A percentile compares a stretch with the other conserved stretches of the same genome.
These are phyloP conservation scores for Chionomys nivalis DNA, from an alignment of 2,113 vertebrate genomes.

Conservation along the genomic window DNA sequence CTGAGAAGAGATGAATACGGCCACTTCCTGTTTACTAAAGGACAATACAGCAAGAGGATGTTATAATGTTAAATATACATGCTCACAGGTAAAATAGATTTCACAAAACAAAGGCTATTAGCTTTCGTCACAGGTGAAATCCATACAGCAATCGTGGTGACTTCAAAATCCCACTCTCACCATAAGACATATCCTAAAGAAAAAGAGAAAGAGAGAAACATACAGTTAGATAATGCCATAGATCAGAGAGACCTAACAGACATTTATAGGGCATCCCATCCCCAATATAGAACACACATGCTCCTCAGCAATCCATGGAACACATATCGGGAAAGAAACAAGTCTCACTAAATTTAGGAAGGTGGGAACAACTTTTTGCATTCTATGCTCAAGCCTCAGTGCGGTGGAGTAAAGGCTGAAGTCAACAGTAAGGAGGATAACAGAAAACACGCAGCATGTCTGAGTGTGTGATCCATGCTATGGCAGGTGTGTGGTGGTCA, in stretches of 20 bases:
- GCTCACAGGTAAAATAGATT: background rate
- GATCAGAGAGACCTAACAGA: background rate
- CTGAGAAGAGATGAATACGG: background rate
- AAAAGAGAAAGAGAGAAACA: background rate
- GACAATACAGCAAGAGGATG: background rate
- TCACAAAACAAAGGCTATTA: background rate
- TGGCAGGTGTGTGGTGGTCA: background rate
- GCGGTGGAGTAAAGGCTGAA: background rate
- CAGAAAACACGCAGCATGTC: background rate
- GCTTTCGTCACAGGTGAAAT: background rate
- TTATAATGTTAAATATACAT: background rate
- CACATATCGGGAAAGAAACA: background rate
- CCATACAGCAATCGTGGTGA: background rate
- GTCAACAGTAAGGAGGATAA: background rate
- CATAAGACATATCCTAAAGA: background rate
- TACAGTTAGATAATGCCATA: no score
- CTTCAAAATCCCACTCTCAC: background rate
- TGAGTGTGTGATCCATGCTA: background rate
- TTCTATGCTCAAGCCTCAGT: background rate
- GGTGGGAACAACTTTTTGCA: background rate
- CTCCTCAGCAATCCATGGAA: background rate
- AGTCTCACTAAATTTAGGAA: background rate
- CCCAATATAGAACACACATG: background rate
- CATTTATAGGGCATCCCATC: background rate
- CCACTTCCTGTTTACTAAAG: background rate